Conservation (phyloP, 2,113 vertebrate genomes). For the Pampusana beccarii region DNA sequence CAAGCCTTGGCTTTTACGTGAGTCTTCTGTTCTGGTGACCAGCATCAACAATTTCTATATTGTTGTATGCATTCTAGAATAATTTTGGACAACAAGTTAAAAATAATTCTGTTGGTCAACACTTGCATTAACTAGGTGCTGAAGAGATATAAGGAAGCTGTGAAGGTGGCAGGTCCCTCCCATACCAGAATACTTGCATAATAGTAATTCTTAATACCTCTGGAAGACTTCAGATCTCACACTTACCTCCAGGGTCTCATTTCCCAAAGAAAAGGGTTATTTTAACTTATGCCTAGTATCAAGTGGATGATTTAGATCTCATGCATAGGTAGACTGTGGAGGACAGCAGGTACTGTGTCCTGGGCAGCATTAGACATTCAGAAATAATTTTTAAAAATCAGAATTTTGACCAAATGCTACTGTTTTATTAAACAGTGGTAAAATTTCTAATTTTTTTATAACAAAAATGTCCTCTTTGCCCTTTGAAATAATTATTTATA, state of each 20-base stretch:
- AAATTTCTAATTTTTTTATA: not conserved
- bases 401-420: not conserved
- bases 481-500: not conserved
- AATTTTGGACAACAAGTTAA: not conserved
- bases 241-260: not conserved
- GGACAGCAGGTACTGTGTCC: not conserved
- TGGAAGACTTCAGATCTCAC: not conserved
- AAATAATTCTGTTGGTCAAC: not conserved
- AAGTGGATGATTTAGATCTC: not conserved
- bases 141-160: not conserved
- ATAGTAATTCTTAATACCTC: not conserved
- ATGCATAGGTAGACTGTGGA: not conserved
- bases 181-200: not conserved
- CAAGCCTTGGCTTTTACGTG: not conserved
- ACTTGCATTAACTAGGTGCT: not conserved
- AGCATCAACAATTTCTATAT: not conserved
- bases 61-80: not conserved
- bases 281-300: not conserved
- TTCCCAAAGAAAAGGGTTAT: not conserved
- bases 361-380: not conserved
- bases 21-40: not conserved
- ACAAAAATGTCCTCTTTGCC: not conserved
- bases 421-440: not conserved
- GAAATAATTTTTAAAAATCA: not conserved
- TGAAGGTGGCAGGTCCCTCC: not conserved